Evolutionary conservation across 53 echinoderm and acorn worm species (phyloP), one percentile per base, ranked within the genome.

Genomic region (Astropecten irregularis): DNA sequence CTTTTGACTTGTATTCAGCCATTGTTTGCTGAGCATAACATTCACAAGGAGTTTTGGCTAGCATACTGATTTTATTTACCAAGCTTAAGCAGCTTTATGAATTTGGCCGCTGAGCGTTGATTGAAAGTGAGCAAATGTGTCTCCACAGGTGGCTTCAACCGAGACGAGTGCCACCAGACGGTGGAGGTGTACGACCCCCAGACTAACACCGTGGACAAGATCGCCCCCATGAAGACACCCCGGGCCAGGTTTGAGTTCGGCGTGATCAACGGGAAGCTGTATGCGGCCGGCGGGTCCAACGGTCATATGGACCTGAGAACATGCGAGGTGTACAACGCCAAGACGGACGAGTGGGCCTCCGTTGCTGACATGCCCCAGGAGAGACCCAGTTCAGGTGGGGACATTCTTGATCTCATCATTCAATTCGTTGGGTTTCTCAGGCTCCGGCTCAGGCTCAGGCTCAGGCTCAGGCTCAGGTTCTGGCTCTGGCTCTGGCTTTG

Each of bases 311-410:
- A 96, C 51, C 74, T 96, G 32, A 87, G 69, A 61, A 77, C 89
- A 1, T 91, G 91, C 20, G 93, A 96, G 71, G 58, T 83, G 48
- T 96, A 61, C 49, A 89, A 96, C 60, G 69, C 86, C 3, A 57
- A 85, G 57, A 93, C 76, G 18, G 48, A 77, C 3, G 72, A 81
- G 16, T 92, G 95, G 89, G 35, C 49, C 1, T 48, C 61, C 31
- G 69, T 91, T 42, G 89, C 89, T 5, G 89, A 90, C 35, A 91
- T 96, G 86, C 84, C 81, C 1, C 83, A 85, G 20, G 89, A 88
- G 44, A 91, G 96, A 81, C 91, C 93, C 27, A 93, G 91, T 62
- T 93, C 87, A 86, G 96, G 96, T 96, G 57, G 88, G 90, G 42
- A 42, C 42, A 42, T 42, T 8, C 42, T 11, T 8, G 42, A 6